Percentiles rank a stretch among this genome's conserved stretches.
phyloP scores from a whole-genome alignment of 2,888 invertebrate species.

The Diarsia brunnea region DNA sequence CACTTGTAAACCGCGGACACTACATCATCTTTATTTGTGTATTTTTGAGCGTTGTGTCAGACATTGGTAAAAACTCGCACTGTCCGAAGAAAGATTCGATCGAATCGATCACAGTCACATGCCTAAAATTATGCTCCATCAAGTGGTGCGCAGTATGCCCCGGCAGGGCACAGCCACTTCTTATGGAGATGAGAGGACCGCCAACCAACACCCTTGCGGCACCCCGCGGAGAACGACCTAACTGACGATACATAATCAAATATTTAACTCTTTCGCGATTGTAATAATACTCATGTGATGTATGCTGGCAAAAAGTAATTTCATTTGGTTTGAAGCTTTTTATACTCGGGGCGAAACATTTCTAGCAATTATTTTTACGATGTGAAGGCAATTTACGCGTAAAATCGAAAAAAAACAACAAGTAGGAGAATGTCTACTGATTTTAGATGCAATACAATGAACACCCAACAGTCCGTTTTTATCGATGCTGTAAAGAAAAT shows the following conservation, averaged over 20 bases:
- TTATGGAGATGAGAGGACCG: constrained; percentile 80
- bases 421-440: background rate
- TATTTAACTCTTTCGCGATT: constrained; percentile 75
- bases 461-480: constrained; percentile 29
- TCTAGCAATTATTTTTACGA: background rate
- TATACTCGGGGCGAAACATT: background rate
- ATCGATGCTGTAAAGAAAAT: constrained; percentile 50
- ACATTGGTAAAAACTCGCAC: constrained; percentile 81
- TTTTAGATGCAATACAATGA: constrained; percentile 13
- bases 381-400: background rate
- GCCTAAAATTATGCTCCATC: constrained; percentile 86
- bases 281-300: constrained; percentile 60
- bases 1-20: constrained; percentile 80
- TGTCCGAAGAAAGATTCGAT: constrained; percentile 86
- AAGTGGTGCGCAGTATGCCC: constrained; percentile 74
- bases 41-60: constrained; percentile 62
- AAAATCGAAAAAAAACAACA: constrained; percentile 4
- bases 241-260: constrained; percentile 79
- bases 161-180: constrained; percentile 73
- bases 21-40: constrained; percentile 81
- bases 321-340: constrained; percentile 20
- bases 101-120: constrained; percentile 89
- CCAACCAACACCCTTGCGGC: constrained; percentile 78
- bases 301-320: constrained; percentile 54
- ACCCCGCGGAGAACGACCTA: constrained; percentile 79